Evolutionary conservation across 2,113 vertebrate genomes (phyloP).

Genomic region (Ibidorhyncha struthersii): DNA sequence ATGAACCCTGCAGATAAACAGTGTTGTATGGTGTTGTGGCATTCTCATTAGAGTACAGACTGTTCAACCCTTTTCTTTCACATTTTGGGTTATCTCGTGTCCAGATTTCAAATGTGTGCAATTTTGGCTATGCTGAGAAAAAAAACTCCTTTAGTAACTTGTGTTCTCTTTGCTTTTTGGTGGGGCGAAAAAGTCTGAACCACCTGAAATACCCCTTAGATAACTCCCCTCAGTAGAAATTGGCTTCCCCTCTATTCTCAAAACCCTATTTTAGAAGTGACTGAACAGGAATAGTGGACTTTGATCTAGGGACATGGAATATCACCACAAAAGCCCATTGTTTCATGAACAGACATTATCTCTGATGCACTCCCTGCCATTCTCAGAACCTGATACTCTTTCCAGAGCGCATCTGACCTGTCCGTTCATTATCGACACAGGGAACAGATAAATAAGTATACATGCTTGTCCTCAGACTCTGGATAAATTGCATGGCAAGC

Average conservation of each 20-base stretch:
- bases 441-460: neutral
- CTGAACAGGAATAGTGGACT: neutral
- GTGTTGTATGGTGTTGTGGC: neutral
- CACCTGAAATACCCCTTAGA: neutral
- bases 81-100: neutral
- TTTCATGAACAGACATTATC: neutral
- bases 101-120: neutral
- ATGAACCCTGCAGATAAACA: neutral
- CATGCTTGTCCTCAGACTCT: neutral
- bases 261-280: neutral
- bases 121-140: neutral
- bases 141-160: neutral
- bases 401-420: neutral
- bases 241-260: neutral
- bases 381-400: neutral
- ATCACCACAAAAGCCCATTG: neutral
- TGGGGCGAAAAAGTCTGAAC: neutral
- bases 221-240: neutral
- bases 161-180: neutral
- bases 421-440: neutral
- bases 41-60: too few species aligned
- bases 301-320: neutral
- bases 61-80: neutral
- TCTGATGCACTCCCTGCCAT: neutral
- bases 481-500: neutral